Percentiles rank a stretch among this genome's conserved stretches.
Evolutionary conservation across 2,113 vertebrate genomes (phyloP).

Genomic region (Halichoerus grypus): DNA sequence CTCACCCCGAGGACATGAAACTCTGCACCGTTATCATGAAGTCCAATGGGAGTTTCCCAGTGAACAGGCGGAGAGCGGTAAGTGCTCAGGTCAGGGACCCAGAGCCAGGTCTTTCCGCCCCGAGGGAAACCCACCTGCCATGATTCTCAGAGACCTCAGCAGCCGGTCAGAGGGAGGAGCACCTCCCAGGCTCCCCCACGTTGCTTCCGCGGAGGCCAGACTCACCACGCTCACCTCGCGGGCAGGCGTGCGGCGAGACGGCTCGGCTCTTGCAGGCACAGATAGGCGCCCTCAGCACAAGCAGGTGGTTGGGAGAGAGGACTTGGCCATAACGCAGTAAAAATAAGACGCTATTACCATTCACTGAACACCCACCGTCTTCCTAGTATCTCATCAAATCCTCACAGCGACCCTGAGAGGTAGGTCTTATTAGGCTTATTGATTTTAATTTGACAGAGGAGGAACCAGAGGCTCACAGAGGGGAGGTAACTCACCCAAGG

Average conservation of each 20-base stretch:
- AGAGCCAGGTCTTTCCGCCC: not conserved
- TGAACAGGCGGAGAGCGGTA: slow-evolving; percentile 98
- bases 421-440: not conserved
- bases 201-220: not conserved
- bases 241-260: not conserved
- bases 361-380: not conserved
- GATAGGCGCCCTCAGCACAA: not conserved
- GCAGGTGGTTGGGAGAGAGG: not conserved
- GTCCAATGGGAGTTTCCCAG: slow-evolving; percentile 97
- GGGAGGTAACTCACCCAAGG: not conserved
- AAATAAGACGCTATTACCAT: not conserved
- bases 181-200: not conserved
- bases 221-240: not conserved
- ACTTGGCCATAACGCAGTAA: not conserved
- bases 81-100: slow-evolving; percentile 83
- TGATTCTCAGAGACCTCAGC: not conserved
- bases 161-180: not conserved
- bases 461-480: slow-evolving; percentile 68
- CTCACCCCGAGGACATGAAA: slow-evolving; percentile 98
- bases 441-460: slow-evolving; percentile 22
- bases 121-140: not conserved
- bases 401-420: slow-evolving; percentile 57
- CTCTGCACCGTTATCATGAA: slow-evolving; percentile 97
- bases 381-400: slow-evolving; percentile 48
- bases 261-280: not conserved